Evolutionary conservation across 2,888 invertebrate genomes (phyloP), one percentile per base, ranked within the genome.

Genomic region (Apoda limacodes): DNA sequence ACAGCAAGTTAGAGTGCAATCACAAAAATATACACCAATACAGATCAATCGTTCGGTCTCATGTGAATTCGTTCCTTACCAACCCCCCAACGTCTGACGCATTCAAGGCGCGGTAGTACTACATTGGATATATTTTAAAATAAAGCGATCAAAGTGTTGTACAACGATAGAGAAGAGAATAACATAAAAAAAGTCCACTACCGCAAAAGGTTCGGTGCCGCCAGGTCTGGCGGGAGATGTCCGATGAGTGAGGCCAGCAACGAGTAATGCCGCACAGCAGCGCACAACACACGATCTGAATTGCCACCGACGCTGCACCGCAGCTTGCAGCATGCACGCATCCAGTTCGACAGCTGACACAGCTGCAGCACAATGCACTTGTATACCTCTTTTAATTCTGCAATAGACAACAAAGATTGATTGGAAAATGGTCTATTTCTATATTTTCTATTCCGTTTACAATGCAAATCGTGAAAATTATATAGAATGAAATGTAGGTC

Each of bases 361-460:
- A 74, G 44, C 35, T 74, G 67, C 9, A 67, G 42, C 5, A 70
- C 48, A 10, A 64, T 25, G 0, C 55, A 54, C 30, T 61, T 62
- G 55, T 68, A 66, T 3, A 67, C 40, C 38, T 69, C 70, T 2
- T 49, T 50, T 6, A 65, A 13, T 35, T 75, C 78, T 78, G 55
- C 0, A 44, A 50, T n/a, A 24, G 24, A 19, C 15, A 9, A n/a
- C 11, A 12, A 27, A 10, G 7, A 3, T 25, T 14, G 9, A 3
- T 13, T 13, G 13, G n/a, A 6, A 21, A 26, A 13, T 20, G 28
- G 3, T 13, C 9, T 9, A 21, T 13, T 10, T 17, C 19, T 4
- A 25, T 11, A 26, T 22, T 30, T 5, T 12, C 17, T 9, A 3
- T 13, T 9, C 13, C n/a, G 4, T 10, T n/a, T 5, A 9, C 22